Evolutionary conservation across 2,113 vertebrate species (phyloP).

Genomic region (Mobula hypostoma): DNA sequence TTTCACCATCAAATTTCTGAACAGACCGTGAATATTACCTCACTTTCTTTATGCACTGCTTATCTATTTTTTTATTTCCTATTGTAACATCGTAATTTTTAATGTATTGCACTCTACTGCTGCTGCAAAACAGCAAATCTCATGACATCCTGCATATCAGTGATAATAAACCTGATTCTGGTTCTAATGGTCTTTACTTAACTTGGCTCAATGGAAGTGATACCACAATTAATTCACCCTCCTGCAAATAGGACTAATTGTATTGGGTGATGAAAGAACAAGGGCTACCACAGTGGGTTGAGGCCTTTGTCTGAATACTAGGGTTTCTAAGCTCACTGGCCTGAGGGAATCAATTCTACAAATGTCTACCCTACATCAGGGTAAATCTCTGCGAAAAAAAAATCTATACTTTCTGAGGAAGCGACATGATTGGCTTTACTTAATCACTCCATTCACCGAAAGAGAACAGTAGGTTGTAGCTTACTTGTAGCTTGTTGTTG

Average conservation of each 20-base stretch:
- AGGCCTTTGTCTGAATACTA: background rate
- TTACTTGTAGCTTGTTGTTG: background rate
- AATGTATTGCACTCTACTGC: too few relatives aligned
- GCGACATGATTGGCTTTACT: background rate
- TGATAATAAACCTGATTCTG: too few relatives aligned
- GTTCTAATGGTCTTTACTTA: background rate
- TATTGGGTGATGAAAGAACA: background rate
- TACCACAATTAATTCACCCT: background rate
- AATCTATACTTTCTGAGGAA: background rate
- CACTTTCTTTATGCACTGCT: too few relatives aligned
- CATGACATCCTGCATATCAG: too few relatives aligned
- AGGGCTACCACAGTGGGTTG: too few relatives aligned
- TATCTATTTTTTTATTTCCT: too few relatives aligned
- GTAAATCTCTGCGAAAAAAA: background rate
- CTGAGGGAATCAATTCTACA: background rate
- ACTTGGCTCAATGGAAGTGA: background rate
- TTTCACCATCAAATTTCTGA: too few relatives aligned
- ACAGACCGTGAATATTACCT: too few relatives aligned
- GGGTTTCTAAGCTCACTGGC: background rate
- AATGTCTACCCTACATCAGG: background rate
- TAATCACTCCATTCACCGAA: background rate
- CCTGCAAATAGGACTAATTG: background rate
- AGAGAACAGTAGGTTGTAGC: background rate
- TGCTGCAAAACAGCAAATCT: too few relatives aligned
- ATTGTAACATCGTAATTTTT: too few relatives aligned